phyloP scores from a whole-genome alignment of 2,113 vertebrate genomes.

The Seriola rivoliana region DNA sequence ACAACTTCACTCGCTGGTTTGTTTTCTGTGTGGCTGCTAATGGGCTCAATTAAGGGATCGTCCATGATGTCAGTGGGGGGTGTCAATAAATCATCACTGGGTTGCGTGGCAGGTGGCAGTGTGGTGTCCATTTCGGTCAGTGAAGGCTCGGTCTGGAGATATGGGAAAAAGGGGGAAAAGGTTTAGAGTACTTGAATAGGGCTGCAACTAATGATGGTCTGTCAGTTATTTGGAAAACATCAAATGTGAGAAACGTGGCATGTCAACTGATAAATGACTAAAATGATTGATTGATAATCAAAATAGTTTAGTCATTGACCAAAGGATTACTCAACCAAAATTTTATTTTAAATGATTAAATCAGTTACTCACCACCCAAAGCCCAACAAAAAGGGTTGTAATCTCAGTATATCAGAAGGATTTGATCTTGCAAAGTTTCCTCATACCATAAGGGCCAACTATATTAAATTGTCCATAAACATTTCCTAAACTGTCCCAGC shows the following conservation, averaged over 20 bases:
- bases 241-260: not conserved
- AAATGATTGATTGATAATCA: not conserved
- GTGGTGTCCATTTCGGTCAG: conserved; percentile 59
- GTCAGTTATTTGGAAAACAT: not conserved
- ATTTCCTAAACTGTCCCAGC: not conserved
- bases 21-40: conserved; percentile 43
- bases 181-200: not conserved
- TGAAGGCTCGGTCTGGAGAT: conserved; percentile 69
- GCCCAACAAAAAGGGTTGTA: not conserved
- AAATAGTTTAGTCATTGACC: too few relatives aligned
- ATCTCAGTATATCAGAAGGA: not conserved
- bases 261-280: not conserved
- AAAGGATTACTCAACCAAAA: not conserved
- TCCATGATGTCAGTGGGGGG: conserved; percentile 62
- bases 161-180: not conserved
- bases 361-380: not conserved
- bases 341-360: too few relatives aligned
- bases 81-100: conserved; percentile 26
- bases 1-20: conserved; percentile 30
- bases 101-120: conserved; percentile 24
- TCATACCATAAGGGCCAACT: not conserved
- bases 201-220: not conserved
- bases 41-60: conserved; percentile 36
- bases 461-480: not conserved
- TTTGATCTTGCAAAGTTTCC: not conserved